These are phyloP conservation scores for Hydraecia micacea DNA, from an alignment of 2,888 invertebrate species.

Conservation along the genomic window DNA sequence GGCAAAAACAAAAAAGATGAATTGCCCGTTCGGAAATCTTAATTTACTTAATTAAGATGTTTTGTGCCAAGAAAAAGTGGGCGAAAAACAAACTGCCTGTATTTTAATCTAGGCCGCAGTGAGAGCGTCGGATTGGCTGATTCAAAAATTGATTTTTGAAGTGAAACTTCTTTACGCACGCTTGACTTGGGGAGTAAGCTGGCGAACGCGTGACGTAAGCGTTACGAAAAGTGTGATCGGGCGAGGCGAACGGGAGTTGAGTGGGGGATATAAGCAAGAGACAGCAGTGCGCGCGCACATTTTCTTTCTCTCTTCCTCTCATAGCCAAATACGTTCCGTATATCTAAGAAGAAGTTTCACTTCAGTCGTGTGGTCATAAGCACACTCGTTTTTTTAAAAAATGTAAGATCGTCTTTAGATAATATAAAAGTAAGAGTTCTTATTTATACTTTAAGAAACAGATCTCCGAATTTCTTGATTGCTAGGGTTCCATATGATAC, in stretches of 20 bases:
- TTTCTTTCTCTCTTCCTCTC: too few species aligned
- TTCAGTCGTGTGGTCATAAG: too few species aligned
- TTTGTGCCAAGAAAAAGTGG: slow-evolving; percentile 71
- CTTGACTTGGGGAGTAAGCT: too few species aligned
- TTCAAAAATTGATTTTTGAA: not conserved
- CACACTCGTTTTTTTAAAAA: too few species aligned
- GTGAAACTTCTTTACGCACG: too few species aligned
- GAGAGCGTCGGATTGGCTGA: slow-evolving; percentile 20
- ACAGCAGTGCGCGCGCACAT: too few species aligned
- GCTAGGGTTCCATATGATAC: not conserved
- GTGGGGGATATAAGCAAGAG: too few species aligned
- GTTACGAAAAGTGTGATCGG: too few species aligned
- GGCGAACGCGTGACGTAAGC: too few species aligned
- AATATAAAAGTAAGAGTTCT: not conserved
- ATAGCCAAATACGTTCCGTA: too few species aligned
- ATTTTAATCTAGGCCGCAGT: slow-evolving; percentile 50
- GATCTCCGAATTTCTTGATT: not conserved
- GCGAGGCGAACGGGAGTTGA: too few species aligned
- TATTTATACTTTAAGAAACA: not conserved
- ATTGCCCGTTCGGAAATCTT: slow-evolving; percentile 77
- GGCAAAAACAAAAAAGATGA: slow-evolving; percentile 76
- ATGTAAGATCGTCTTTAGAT: not conserved
- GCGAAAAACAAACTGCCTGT: slow-evolving; percentile 71
- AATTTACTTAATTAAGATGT: slow-evolving; percentile 84
- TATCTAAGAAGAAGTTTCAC: too few species aligned